Percentiles rank a stretch among this genome's conserved stretches.
phyloP scores from a whole-genome alignment of 1,140 invertebrate genomes.

The Drosophila bocqueti region DNA sequence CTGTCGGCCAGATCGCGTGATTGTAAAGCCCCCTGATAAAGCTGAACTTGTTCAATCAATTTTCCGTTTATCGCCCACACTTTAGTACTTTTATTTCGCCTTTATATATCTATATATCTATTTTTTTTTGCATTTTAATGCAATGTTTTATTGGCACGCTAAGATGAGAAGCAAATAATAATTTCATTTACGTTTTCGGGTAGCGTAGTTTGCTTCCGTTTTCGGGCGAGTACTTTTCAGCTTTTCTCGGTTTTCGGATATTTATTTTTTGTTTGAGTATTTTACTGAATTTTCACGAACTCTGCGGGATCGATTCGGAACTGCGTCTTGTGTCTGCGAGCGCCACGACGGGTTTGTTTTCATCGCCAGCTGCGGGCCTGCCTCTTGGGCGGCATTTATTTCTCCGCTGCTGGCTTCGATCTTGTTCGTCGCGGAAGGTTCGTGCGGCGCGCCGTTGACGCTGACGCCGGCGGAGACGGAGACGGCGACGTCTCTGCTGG shows the following conservation, averaged over 20 bases:
- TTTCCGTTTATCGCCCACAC: constrained; percentile 50
- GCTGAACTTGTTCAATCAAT: constrained; percentile 47
- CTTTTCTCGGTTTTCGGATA: constrained; percentile 14
- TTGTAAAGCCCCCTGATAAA: constrained; percentile 30
- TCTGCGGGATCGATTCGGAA: constrained; percentile 61
- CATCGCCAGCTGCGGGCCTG: constrained; percentile 70
- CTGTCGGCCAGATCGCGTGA: constrained; percentile 48
- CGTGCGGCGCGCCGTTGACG: constrained; percentile 26
- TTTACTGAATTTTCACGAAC: constrained; percentile 39
- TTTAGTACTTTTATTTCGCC: constrained; percentile 14
- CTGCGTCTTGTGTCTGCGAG: constrained; percentile 79
- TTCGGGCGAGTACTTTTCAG: constrained; percentile 2
- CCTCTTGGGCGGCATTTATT: constrained; percentile 77
- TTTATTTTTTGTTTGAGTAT: constrained; percentile 13
- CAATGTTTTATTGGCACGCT: constrained; percentile 36
- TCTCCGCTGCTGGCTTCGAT: constrained; percentile 67
- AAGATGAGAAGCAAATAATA: constrained; percentile 33
- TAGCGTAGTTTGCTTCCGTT: constrained; percentile 29
- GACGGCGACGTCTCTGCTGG: constrained; percentile 35
- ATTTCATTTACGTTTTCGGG: constrained; percentile 37
- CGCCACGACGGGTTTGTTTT: constrained; percentile 81
- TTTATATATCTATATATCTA: not conserved
- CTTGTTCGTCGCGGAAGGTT: constrained; percentile 73
- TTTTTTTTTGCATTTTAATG: constrained; percentile 14
- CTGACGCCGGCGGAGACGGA: constrained; percentile 6